A percentile compares a stretch with the other conserved stretches of the same genome.
phyloP scores from a whole-genome alignment of 2,888 invertebrate species.

The Julus scanicus region DNA sequence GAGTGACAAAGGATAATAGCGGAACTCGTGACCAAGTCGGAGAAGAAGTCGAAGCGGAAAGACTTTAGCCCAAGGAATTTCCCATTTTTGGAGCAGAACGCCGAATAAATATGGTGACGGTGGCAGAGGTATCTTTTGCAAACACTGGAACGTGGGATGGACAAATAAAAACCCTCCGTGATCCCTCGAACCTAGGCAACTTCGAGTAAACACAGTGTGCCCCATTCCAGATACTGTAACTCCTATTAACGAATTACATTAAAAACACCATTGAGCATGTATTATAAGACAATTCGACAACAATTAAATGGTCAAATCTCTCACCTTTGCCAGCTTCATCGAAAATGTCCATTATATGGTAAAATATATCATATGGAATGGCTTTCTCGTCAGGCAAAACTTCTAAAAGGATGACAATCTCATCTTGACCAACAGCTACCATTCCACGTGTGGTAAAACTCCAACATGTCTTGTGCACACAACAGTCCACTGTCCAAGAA shows the following conservation, averaged over 20 bases:
- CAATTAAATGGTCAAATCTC: background rate
- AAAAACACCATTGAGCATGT: background rate
- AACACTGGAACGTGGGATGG: slow-evolving; percentile 82
- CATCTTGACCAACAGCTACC: slow-evolving; percentile 84
- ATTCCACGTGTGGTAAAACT: slow-evolving; percentile 82
- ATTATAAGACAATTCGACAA: background rate
- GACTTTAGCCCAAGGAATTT: slow-evolving; percentile 84
- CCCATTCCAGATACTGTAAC: slow-evolving; percentile 78
- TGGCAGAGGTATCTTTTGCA: slow-evolving; percentile 79
- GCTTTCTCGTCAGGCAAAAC: slow-evolving; percentile 71
- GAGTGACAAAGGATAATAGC: slow-evolving; percentile 86
- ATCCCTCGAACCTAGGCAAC: slow-evolving; percentile 76
- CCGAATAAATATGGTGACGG: slow-evolving; percentile 80
- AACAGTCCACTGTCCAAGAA: slow-evolving; percentile 76
- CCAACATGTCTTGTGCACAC: slow-evolving; percentile 78
- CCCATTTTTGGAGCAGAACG: slow-evolving; percentile 82
- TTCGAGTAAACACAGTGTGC: slow-evolving; percentile 73
- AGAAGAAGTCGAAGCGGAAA: slow-evolving; percentile 75
- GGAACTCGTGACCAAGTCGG: slow-evolving; percentile 83
- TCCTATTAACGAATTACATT: slow-evolving; percentile 67
- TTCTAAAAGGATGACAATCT: slow-evolving; percentile 80
- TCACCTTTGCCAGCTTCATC: slow-evolving; percentile 69
- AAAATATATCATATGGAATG: slow-evolving; percentile 79
- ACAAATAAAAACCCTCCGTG: slow-evolving; percentile 86
- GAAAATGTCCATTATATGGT: slow-evolving; percentile 79